These are phyloP conservation scores for Jordanella pulchra DNA, from an alignment of 2,797 vertebrate genomes.

Conservation along the genomic window DNA sequence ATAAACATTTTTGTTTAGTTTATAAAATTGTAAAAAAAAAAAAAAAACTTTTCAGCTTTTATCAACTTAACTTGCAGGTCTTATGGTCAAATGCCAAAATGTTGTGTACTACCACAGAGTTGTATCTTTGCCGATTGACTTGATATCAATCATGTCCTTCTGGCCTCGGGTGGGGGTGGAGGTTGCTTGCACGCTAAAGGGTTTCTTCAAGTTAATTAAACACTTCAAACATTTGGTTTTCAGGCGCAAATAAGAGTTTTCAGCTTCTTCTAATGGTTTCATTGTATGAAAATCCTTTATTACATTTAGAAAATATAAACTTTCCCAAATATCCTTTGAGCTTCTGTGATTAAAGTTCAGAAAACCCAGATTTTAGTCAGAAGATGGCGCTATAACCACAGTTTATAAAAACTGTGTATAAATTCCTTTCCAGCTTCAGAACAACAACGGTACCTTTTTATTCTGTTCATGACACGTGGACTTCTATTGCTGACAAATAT, in stretches of 20 bases:
- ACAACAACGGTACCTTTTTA: not conserved
- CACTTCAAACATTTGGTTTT: too few relatives aligned
- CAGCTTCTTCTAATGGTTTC: not conserved
- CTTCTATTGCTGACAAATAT: not conserved
- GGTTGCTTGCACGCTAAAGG: too few relatives aligned
- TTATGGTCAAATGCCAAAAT: too few relatives aligned
- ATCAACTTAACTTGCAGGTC: too few relatives aligned
- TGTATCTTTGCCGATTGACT: too few relatives aligned
- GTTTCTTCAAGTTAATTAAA: too few relatives aligned
- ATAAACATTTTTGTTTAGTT: too few relatives aligned
- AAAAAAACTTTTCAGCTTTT: too few relatives aligned
- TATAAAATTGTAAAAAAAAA: too few relatives aligned
- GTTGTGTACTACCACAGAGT: too few relatives aligned
- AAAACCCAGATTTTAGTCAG: not conserved
- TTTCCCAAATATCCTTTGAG: not conserved
- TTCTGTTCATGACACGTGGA: not conserved
- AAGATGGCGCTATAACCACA: slow-evolving; percentile 14
- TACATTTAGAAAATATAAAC: not conserved
- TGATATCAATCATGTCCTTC: too few relatives aligned
- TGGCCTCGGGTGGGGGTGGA: too few relatives aligned
- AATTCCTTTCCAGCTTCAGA: not conserved
- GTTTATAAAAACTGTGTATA: not conserved
- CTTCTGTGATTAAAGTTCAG: not conserved
- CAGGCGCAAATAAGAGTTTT: not conserved
- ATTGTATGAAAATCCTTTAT: not conserved